These are phyloP conservation scores for Zapus hudsonius DNA, from an alignment of 2,113 vertebrate species.

Conservation along the genomic window DNA sequence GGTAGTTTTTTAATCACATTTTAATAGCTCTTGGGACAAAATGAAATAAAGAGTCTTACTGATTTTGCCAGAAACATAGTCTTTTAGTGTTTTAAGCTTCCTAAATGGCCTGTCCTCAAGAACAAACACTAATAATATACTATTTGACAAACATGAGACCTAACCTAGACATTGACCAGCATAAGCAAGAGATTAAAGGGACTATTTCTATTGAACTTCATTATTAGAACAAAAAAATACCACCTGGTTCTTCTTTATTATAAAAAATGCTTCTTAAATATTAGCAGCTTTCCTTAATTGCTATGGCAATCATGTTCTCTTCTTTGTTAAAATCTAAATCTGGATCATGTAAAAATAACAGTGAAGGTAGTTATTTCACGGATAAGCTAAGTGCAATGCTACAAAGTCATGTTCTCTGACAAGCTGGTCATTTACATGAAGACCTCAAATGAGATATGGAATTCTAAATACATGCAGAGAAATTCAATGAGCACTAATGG, in stretches of 20 bases:
- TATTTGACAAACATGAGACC: neutral
- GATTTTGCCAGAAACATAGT: slow-evolving; percentile 9
- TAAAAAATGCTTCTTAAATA: slow-evolving; percentile 44
- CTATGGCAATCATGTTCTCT: neutral
- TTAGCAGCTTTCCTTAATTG: slow-evolving; percentile 53
- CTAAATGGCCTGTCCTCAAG: slow-evolving; percentile 8
- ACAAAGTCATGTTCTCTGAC: neutral
- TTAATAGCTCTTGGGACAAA: neutral
- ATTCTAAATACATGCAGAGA: slow-evolving; percentile 44
- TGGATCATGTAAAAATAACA: slow-evolving; percentile 44
- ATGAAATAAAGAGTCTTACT: neutral
- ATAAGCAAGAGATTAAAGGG: slow-evolving; percentile 5
- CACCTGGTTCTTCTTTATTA: slow-evolving; percentile 29
- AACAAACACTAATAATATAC: slow-evolving; percentile 31
- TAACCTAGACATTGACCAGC: slow-evolving; percentile 24
- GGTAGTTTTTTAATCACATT: slow-evolving; percentile 2
- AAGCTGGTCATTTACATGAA: slow-evolving; percentile 33
- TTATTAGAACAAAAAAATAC: slow-evolving; percentile 19
- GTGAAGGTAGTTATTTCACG: neutral
- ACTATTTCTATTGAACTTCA: slow-evolving; percentile 22
- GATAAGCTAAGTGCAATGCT: slow-evolving; percentile 41
- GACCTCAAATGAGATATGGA: neutral
- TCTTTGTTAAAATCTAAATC: slow-evolving; percentile 52
- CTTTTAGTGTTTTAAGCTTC: slow-evolving; percentile 29
- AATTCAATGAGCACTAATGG: slow-evolving; percentile 74